A percentile compares a stretch with the other conserved stretches of the same genome.
Evolutionary conservation across 2,797 vertebrate species (phyloP).

Genomic region (Crax fasciolata): DNA sequence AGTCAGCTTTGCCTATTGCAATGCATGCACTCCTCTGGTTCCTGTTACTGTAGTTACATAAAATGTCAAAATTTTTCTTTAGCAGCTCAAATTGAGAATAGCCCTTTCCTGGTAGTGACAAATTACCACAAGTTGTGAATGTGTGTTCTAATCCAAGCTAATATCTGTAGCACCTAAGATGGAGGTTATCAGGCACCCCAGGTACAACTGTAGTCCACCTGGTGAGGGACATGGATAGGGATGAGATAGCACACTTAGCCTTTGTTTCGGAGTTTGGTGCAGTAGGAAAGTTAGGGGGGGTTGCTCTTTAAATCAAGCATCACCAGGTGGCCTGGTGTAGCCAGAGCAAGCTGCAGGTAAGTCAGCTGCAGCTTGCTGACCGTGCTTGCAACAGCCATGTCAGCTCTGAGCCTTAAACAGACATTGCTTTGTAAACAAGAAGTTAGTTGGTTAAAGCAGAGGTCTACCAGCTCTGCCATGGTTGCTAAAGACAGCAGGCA

Average conservation of each 20-base stretch:
- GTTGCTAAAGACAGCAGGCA: neutral
- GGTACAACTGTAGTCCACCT: no score
- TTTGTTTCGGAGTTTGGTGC: neutral
- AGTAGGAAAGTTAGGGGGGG: neutral
- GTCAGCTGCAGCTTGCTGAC: neutral
- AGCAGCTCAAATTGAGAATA: neutral
- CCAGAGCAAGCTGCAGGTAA: neutral
- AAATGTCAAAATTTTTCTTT: neutral
- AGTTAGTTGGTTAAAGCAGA: neutral
- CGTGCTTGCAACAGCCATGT: neutral
- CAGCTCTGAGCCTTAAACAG: neutral
- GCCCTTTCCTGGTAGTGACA: neutral
- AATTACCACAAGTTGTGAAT: neutral
- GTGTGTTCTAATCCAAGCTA: neutral
- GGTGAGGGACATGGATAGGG: neutral
- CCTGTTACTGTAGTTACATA: neutral
- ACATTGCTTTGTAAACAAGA: neutral
- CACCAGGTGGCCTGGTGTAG: neutral
- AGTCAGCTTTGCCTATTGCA: neutral
- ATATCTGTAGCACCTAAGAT: no score
- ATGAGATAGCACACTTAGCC: neutral
- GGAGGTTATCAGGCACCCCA: neutral
- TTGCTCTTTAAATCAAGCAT: neutral
- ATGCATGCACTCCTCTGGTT: neutral
- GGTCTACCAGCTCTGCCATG: no score